A percentile compares a stretch with the other conserved stretches of the same genome.
Conservation (phyloP, 2,888 invertebrate species). For the Troides helena region DNA sequence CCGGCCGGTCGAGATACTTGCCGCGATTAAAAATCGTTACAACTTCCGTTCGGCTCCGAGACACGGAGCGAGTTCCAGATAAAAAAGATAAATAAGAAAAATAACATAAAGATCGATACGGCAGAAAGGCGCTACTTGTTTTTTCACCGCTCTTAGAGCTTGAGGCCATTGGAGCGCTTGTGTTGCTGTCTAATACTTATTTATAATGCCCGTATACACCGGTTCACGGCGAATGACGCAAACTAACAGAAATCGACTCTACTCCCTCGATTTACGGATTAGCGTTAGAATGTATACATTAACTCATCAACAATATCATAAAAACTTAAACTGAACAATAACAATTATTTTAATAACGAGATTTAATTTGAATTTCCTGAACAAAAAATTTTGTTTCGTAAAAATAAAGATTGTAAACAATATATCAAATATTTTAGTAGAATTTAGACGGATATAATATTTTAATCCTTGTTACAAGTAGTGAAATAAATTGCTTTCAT, state of each 20-base stretch:
- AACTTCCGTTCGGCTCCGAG: conserved; percentile 76
- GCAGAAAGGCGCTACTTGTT: conserved; percentile 77
- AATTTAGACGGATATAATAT: too few species aligned
- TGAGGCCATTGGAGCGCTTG: conserved; percentile 50
- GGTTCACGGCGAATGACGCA: conserved; percentile 12
- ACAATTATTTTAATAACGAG: background rate
- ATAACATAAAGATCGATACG: conserved; percentile 77
- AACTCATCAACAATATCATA: background rate
- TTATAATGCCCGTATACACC: conserved; percentile 35
- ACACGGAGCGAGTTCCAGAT: conserved; percentile 67
- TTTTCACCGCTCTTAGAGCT: conserved; percentile 62
- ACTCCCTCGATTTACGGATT: background rate
- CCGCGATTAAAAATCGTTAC: conserved; percentile 79
- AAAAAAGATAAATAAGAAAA: conserved; percentile 78
- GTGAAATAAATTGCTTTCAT: background rate
- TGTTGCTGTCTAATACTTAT: conserved; percentile 41
- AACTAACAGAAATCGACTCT: conserved; percentile 12
- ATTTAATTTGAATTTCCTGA: background rate
- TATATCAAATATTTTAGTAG: too few species aligned
- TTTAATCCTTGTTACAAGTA: too few species aligned
- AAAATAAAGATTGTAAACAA: too few species aligned
- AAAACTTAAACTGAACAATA: background rate
- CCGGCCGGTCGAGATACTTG: conserved; percentile 72
- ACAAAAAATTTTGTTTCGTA: too few species aligned
- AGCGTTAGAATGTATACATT: background rate